phyloP scores from a whole-genome alignment of 2,113 vertebrate species.

The Polyodon spathula region DNA sequence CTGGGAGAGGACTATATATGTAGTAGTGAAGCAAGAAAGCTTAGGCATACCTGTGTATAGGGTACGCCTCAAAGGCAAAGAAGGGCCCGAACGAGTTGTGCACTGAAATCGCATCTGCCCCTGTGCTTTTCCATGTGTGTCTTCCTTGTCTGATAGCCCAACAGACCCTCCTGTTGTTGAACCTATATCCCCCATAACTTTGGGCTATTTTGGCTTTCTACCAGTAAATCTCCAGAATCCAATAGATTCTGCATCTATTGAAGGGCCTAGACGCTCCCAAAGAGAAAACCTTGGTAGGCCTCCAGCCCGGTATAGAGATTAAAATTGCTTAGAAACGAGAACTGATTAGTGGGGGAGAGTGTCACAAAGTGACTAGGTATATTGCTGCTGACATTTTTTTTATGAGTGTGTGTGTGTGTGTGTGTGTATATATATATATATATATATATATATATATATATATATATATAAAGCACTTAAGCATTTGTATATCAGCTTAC shows the following conservation, averaged over 20 bases:
- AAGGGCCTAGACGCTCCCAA: neutral
- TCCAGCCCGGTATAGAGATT: neutral
- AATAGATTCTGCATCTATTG: neutral
- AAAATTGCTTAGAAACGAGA: neutral
- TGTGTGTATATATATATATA: too few relatives aligned
- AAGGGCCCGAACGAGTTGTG: neutral
- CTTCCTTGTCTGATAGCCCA: neutral
- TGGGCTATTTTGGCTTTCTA: too few relatives aligned
- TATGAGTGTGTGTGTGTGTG: too few relatives aligned
- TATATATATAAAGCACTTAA: too few relatives aligned
- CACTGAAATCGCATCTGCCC: neutral
- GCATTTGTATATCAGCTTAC: too few relatives aligned
- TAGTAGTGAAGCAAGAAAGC: neutral
- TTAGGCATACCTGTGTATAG: too few relatives aligned
- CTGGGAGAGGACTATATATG: neutral
- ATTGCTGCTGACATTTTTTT: too few relatives aligned
- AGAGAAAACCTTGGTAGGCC: neutral
- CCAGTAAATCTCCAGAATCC: neutral
- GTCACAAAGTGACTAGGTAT: neutral
- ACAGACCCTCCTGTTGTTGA: neutral
- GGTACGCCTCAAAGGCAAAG: neutral
- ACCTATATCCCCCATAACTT: neutral
- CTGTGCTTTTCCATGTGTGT: neutral
- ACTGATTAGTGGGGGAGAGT: neutral
- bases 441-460: too few relatives aligned